Percentiles rank a stretch among this genome's conserved stretches.
These are phyloP conservation scores for Pyrrhosoma nymphula DNA, from an alignment of 2,888 invertebrate genomes.

Conservation along the genomic window DNA sequence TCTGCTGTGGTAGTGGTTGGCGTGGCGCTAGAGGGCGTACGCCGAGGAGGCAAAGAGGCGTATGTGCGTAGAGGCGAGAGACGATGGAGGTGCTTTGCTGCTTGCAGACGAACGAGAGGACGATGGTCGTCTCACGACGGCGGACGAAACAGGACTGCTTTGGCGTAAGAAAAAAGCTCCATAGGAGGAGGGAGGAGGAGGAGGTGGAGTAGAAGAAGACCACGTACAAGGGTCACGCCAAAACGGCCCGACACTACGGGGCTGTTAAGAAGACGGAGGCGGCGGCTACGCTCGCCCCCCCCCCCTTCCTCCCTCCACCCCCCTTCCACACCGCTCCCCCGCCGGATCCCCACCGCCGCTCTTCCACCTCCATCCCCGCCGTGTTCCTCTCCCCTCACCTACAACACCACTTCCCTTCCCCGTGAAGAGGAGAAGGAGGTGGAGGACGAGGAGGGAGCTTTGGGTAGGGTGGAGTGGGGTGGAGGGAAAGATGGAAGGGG, in stretches of 20 bases:
- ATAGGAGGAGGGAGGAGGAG: not conserved
- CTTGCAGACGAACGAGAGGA: not conserved
- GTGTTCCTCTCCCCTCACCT: too few species aligned
- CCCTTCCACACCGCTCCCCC: not conserved
- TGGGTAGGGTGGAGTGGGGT: not conserved
- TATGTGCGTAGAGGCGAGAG: not conserved
- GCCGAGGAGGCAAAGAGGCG: not conserved
- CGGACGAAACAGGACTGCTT: constrained; percentile 57
- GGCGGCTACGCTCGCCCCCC: not conserved
- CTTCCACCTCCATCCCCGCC: too few species aligned
- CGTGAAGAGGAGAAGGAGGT: not conserved
- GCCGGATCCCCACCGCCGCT: too few species aligned
- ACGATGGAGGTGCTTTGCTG: too few species aligned
- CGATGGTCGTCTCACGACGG: constrained; percentile 65
- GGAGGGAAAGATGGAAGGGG: not conserved
- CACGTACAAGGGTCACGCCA: constrained; percentile 66
- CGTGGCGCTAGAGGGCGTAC: not conserved
- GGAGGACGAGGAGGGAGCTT: not conserved
- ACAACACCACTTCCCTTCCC: not conserved
- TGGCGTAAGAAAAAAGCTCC: constrained; percentile 41
- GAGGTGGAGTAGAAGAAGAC: not conserved
- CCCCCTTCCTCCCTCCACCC: not conserved
- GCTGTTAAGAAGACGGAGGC: constrained; percentile 33
- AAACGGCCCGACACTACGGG: constrained; percentile 65
- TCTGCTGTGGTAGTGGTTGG: not conserved